Evolutionary conservation across 2,888 invertebrate genomes (phyloP).

Genomic region (Drosophila acutilabella): DNA sequence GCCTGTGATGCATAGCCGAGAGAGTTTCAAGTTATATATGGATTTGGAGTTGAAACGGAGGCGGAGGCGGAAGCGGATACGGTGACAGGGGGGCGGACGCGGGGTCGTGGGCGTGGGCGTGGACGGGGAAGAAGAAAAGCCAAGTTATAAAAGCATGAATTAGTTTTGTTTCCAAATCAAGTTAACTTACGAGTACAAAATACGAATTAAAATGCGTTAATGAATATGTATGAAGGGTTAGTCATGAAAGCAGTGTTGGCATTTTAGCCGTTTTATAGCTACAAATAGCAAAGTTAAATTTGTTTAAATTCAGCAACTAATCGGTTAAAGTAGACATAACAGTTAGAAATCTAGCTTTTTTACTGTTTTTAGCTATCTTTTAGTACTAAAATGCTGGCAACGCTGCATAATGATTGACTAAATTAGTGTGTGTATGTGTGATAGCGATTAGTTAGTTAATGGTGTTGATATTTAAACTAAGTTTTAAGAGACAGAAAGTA

Average conservation of each 20-base stretch:
- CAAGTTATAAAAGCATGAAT: conserved; percentile 79
- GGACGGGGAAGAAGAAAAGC: conserved; percentile 63
- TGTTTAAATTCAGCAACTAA: too few species aligned
- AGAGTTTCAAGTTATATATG: conserved; percentile 41
- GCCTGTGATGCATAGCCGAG: conserved; percentile 79
- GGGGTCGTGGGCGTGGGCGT: conserved; percentile 23
- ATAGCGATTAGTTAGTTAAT: too few species aligned
- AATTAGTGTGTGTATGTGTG: too few species aligned
- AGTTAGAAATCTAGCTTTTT: too few species aligned
- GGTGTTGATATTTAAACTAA: too few species aligned
- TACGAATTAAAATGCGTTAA: conserved; percentile 14
- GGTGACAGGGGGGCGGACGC: neutral
- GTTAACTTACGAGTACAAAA: conserved; percentile 37
- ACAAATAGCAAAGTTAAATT: too few species aligned
- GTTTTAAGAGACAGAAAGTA: neutral
- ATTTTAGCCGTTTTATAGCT: too few species aligned
- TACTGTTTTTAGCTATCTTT: too few species aligned
- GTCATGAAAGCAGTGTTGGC: conserved; percentile 6
- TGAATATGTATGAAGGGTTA: conserved; percentile 34
- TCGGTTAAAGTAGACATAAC: too few species aligned
- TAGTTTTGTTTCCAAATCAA: conserved; percentile 71
- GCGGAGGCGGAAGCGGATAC: conserved; percentile 25
- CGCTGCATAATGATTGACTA: too few species aligned
- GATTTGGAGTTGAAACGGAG: conserved; percentile 36
- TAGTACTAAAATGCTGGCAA: too few species aligned